Evolutionary conservation across 2,888 invertebrate species (phyloP).

Genomic region (Calliopum simillimum): DNA sequence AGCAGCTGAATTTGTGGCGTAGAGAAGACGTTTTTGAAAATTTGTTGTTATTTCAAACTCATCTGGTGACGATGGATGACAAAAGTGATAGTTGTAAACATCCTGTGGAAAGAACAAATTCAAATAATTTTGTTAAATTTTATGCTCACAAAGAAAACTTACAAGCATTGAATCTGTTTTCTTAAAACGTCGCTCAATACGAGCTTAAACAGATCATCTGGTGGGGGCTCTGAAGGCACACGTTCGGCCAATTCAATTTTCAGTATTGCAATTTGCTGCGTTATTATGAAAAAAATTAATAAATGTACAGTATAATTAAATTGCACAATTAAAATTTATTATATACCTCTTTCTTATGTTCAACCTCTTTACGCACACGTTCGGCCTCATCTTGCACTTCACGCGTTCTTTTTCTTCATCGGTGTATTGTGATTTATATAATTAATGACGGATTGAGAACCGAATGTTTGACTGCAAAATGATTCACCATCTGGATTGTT

Average conservation of each 20-base stretch:
- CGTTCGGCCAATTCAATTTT: constrained; percentile 75
- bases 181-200: constrained; percentile 89
- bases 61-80: constrained; percentile 92
- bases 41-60: constrained; percentile 96
- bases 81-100: constrained; percentile 94
- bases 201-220: constrained; percentile 83
- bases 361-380: constrained; percentile 69
- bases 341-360: constrained; percentile 67
- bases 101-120: constrained; percentile 74
- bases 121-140: neutral
- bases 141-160: constrained; percentile 47
- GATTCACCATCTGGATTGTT: constrained; percentile 61
- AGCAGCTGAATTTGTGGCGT: constrained; percentile 57
- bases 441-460: constrained; percentile 78
- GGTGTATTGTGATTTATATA: constrained; percentile 86
- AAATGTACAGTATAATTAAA: neutral
- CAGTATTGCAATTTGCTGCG: constrained; percentile 73
- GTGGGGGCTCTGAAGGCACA: constrained; percentile 82
- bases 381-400: constrained; percentile 69
- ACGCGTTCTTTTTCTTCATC: constrained; percentile 94
- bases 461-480: constrained; percentile 75
- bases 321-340: neutral
- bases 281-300: neutral
- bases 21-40: constrained; percentile 89
- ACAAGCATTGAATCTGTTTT: constrained; percentile 86